Base-by-base conservation (phyloP, 2,888 invertebrate genomes). In the Sabatieria punctata region DNA sequence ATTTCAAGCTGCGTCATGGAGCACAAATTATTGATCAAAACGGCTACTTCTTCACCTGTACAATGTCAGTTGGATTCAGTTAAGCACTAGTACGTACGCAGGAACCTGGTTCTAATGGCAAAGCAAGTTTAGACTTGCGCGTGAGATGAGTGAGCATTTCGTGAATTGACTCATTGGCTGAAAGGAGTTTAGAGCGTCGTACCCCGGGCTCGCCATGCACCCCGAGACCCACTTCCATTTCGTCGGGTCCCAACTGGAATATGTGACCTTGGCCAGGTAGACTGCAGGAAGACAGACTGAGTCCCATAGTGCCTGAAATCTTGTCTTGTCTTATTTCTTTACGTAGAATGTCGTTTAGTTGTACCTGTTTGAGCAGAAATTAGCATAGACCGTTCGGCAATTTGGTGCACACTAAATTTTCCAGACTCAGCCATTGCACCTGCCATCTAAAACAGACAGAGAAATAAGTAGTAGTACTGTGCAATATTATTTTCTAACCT, bases 21-120 rank as follows among this genome's bases (percentile, higher is more conserved):
- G 24, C 85, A 84, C 45, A 82, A 70, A 65, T 85, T 86, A 67
- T 84, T 83, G 4, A 86, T 65, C 56, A 84, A 70, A 8, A 79
- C 71, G 1, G 75, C 78, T 1, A 82, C 75, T 44, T 64, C 26
- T 18, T 61, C 54, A 6, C 51, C 51, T 39, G 37, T 11, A 26
- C 19, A 37, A 18, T 11, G 15, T n/a, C n/a, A n/a, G n/a, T n/a
- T n/a, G n/a, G n/a, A n/a, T n/a, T n/a, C n/a, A n/a, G n/a, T n/a
- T n/a, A n/a, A n/a, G n/a, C n/a, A n/a, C n/a, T n/a, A n/a, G n/a
- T n/a, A n/a, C n/a, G n/a, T n/a, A n/a, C n/a, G n/a, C n/a, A n/a
- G n/a, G n/a, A n/a, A n/a, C n/a, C n/a, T n/a, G n/a, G n/a, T n/a
- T n/a, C n/a, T n/a, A n/a, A n/a, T n/a, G n/a, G n/a, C n/a, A n/a